A percentile compares a stretch with the other conserved stretches of the same genome.
phyloP scores from a whole-genome alignment of 2,888 invertebrate genomes.

The Autographa gamma region DNA sequence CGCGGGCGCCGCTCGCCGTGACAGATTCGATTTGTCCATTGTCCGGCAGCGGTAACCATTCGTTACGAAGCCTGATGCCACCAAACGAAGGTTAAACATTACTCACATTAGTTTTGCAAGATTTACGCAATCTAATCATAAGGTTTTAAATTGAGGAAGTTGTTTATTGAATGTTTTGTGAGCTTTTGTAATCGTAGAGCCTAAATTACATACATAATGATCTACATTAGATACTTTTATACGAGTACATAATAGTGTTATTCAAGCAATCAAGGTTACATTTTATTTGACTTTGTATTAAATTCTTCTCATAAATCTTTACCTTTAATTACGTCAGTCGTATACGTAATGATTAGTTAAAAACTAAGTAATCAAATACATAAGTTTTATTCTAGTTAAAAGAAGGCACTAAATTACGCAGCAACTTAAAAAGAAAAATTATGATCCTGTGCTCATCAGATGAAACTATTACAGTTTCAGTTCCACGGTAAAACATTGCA shows the following conservation, averaged over 20 bases:
- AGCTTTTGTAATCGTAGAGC: background rate
- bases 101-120: background rate
- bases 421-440: no score
- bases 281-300: background rate
- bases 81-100: conserved; percentile 49
- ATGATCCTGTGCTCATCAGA: no score
- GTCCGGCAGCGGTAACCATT: conserved; percentile 76
- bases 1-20: conserved; percentile 69
- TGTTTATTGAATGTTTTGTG: conserved; percentile 8
- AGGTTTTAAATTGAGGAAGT: conserved; percentile 13
- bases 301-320: no score
- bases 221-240: background rate
- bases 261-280: background rate
- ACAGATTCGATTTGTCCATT: conserved; percentile 81
- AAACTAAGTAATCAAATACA: no score
- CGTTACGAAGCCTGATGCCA: conserved; percentile 64
- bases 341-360: no score
- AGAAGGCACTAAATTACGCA: no score
- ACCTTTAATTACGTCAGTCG: no score
- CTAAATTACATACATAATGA: background rate
- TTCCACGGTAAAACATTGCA: no score
- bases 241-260: no score
- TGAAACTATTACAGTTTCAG: no score
- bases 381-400: no score
- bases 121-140: conserved; percentile 11